Evolutionary conservation across 2,113 vertebrate genomes (phyloP).

Genomic region (Albula goreensis): DNA sequence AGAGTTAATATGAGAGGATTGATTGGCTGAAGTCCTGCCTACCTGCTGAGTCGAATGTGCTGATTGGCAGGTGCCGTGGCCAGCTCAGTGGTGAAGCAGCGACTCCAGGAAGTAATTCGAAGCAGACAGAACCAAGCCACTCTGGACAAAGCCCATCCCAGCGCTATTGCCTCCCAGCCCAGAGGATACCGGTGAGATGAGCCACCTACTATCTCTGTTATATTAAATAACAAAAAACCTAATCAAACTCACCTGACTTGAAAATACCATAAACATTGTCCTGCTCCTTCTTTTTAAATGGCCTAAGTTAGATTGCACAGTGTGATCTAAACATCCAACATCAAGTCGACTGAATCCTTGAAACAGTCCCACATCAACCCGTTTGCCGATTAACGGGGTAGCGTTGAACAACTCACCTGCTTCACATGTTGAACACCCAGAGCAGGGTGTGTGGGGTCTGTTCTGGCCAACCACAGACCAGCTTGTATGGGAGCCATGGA

Average conservation of each 20-base stretch:
- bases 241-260: background rate
- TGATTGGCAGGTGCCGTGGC: constrained; percentile 81
- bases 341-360: background rate
- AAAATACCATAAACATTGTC: background rate
- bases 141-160: constrained; percentile 73
- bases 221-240: background rate
- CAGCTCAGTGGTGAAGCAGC: constrained; percentile 88
- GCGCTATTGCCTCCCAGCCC: constrained; percentile 46
- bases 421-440: background rate
- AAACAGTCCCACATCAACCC: background rate
- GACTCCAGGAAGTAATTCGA: constrained; percentile 84
- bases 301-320: background rate
- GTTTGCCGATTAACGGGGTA: background rate
- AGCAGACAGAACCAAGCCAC: constrained; percentile 84
- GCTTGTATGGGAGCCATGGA: background rate
- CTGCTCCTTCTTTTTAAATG: no score
- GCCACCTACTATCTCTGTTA: background rate
- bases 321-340: background rate
- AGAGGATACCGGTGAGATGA: constrained; percentile 69
- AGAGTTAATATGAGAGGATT: constrained; percentile 15
- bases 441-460: background rate
- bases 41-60: constrained; percentile 61
- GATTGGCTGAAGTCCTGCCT: constrained; percentile 81
- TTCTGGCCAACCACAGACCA: background rate
- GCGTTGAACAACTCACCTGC: background rate